Evolutionary conservation across 2,113 vertebrate genomes (phyloP), one percentile per base, ranked within the genome.

Genomic region (Lucifuga dentata): DNA sequence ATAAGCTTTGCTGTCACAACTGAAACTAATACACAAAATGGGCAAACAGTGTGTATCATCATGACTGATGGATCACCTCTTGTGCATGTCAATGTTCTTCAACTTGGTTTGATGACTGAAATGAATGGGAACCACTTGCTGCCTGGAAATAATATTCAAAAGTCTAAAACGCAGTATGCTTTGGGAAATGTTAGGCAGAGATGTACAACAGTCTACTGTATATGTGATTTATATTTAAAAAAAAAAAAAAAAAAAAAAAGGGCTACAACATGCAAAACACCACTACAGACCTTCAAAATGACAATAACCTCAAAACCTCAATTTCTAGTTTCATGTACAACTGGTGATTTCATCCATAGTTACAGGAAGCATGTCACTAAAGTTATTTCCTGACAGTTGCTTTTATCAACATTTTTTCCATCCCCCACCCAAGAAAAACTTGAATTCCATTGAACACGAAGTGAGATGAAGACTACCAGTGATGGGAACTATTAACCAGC

Each of bases 401-500:
- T 1, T 62, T 39, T 20, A 49, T 59, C 49, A 29, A 35, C 3
- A 77, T 43, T n/a, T 46, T 29, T 3, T 46, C 61, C 26, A 53
- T 23, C 32, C 44, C 21, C 36, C 24, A 12, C 15, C n/a, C 11
- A 21, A 57, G 12, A 38, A 20, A 49, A 67, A 79, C 29, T 44
- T 66, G 43, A 60, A 35, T 53, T 48, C 36, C 20, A 56, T 35
- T 9, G 11, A 58, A 70, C 6, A 50, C 20, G 26, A 49, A 38
- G 12, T 45, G 51, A 33, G 4, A 35, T 20, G 48, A 15, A 64
- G 52, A 78, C 40, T 11, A 78, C 29, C 51, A 67, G 48, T 43
- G 39, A 64, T 29, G 48, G 23, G 44, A 63, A 86, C 74, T 67
- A 68, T 67, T 20, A 76, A 79, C 81, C 64, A n/a, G n/a, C n/a